Conservation (phyloP, 2,797 vertebrate species). For the Gila robusta region DNA sequence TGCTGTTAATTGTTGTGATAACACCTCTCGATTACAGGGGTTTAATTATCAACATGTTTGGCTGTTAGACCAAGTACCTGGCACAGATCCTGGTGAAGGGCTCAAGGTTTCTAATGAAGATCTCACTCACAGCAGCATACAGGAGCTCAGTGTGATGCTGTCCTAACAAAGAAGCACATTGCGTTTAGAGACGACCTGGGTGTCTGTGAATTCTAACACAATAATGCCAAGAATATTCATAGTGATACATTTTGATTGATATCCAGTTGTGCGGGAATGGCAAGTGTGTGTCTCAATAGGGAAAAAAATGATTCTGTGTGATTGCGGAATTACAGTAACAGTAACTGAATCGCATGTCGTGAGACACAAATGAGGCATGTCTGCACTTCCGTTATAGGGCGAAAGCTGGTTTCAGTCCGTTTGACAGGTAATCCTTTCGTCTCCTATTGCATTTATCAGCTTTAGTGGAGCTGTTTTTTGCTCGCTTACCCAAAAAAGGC, state of each 20-base stretch:
- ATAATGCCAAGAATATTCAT: conserved; percentile 74
- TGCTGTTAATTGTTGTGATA: conserved; percentile 87
- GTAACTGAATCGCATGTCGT: conserved; percentile 47
- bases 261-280: conserved; percentile 74
- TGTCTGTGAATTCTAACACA: conserved; percentile 83
- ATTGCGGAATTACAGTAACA: conserved; percentile 34
- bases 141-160: conserved; percentile 69
- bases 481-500: conserved; percentile 59
- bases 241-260: conserved; percentile 84
- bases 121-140: conserved; percentile 67
- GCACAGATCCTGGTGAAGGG: conserved; percentile 68
- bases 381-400: conserved; percentile 47
- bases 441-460: conserved; percentile 62
- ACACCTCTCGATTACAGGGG: conserved; percentile 83
- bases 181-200: conserved; percentile 68
- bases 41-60: conserved; percentile 87
- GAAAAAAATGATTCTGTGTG: conserved; percentile 47
- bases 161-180: conserved; percentile 77
- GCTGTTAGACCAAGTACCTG: conserved; percentile 80
- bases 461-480: conserved; percentile 62
- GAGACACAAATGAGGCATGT: conserved; percentile 53
- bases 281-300: conserved; percentile 49
- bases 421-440: conserved; percentile 58
- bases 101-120: conserved; percentile 70
- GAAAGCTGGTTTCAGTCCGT: conserved; percentile 57